These are phyloP conservation scores for Corythornis vintsioides DNA, from an alignment of 2,113 vertebrate genomes.

Conservation along the genomic window DNA sequence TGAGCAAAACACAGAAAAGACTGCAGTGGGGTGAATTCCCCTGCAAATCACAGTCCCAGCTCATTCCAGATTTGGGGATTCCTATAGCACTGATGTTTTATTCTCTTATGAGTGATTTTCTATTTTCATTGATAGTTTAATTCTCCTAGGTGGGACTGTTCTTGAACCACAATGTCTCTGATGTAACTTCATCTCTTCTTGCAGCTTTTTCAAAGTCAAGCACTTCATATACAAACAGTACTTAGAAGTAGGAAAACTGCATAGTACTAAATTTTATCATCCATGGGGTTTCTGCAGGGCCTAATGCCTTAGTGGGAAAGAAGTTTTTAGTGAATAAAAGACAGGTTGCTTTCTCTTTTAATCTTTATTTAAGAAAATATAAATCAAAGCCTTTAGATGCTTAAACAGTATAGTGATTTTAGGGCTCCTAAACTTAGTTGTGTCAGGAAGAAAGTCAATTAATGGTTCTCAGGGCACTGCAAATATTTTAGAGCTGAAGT, in stretches of 20 bases:
- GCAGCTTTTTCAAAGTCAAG: neutral
- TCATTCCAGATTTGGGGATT: neutral
- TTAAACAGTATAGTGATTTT: neutral
- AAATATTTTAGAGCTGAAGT: neutral
- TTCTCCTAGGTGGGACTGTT: neutral
- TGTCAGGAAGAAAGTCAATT: neutral
- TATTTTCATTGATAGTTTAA: neutral
- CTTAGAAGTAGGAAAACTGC: neutral
- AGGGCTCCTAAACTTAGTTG: neutral
- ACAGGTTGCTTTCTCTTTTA: neutral
- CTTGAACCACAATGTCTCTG: neutral
- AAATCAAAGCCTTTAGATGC: neutral
- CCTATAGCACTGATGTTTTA: neutral
- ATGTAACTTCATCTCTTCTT: neutral
- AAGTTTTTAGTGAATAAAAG: neutral
- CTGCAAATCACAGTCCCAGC: neutral
- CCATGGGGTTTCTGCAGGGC: neutral
- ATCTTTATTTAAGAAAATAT: slow-evolving; percentile 28
- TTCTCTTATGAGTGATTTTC: neutral
- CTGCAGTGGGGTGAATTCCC: neutral
- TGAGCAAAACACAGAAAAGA: neutral
- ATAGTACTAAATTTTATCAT: neutral
- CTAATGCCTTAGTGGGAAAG: neutral
- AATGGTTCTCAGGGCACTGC: neutral
- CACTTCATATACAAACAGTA: neutral